These are phyloP conservation scores for Platyscapa corneri DNA, from an alignment of 1,140 invertebrate species.

Conservation along the genomic window DNA sequence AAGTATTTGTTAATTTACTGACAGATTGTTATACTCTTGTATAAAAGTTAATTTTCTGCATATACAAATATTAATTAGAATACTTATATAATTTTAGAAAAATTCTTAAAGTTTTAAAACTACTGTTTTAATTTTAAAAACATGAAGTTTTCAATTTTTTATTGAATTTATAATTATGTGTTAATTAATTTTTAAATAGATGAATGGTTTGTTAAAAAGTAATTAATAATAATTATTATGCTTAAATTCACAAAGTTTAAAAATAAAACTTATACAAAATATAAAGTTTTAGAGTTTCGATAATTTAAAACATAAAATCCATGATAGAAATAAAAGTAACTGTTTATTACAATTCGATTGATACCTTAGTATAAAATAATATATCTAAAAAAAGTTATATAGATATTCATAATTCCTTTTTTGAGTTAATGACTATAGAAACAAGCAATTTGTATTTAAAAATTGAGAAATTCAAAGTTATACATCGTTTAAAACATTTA, in stretches of 20 bases:
- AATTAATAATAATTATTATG: too few relatives aligned
- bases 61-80: not conserved
- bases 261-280: not conserved
- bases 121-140: not conserved
- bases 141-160: not conserved
- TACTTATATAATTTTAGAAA: not conserved
- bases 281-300: not conserved
- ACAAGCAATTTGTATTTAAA: too few relatives aligned
- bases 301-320: not conserved
- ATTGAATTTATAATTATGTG: not conserved
- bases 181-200: not conserved
- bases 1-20: not conserved
- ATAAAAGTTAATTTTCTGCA: not conserved
- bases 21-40: too few relatives aligned
- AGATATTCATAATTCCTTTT: not conserved
- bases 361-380: not conserved
- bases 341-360: not conserved
- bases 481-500: not conserved
- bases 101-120: not conserved
- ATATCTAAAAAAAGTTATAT: not conserved
- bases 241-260: not conserved
- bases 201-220: too few relatives aligned
- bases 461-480: not conserved
- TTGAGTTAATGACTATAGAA: not conserved
- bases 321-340: not conserved